These are phyloP conservation scores for Rhea americana DNA, from an alignment of 2,113 vertebrate species.

Conservation along the genomic window DNA sequence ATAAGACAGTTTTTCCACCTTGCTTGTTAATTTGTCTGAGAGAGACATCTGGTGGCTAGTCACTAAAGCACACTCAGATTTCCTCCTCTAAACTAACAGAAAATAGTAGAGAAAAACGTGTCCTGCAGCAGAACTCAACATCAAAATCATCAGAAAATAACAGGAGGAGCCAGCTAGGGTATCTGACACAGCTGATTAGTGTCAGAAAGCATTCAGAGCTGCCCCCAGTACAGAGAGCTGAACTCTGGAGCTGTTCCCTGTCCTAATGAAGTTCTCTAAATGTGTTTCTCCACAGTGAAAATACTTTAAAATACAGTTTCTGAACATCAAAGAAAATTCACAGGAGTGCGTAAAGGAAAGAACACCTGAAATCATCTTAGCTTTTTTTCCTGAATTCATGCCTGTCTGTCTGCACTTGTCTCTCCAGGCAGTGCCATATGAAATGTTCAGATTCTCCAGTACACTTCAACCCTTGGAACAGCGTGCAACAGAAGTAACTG, in stretches of 20 bases:
- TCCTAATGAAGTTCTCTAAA: rapidly evolving
- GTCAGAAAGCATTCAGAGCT: background rate
- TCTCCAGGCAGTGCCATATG: background rate
- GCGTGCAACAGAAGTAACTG: background rate
- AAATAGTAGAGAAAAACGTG: rapidly evolving
- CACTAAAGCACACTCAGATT: background rate
- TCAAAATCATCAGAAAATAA: background rate
- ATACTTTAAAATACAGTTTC: background rate
- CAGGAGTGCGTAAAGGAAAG: background rate
- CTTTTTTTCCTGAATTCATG: rapidly evolving
- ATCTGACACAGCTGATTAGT: background rate
- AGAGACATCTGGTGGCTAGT: constrained; percentile 73
- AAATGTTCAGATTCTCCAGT: background rate
- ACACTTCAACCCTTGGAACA: background rate
- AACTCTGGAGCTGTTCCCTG: background rate
- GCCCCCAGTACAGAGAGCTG: background rate
- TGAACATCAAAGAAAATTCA: background rate
- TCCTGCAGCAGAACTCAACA: background rate
- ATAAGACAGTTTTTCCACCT: background rate
- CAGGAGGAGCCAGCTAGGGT: background rate
- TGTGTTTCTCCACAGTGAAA: background rate
- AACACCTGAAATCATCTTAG: background rate
- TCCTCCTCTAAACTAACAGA: background rate
- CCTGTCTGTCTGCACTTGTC: background rate
- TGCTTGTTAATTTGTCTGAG: constrained; percentile 48